phyloP scores from a whole-genome alignment of 2,888 invertebrate genomes.

The Eurois occulta region DNA sequence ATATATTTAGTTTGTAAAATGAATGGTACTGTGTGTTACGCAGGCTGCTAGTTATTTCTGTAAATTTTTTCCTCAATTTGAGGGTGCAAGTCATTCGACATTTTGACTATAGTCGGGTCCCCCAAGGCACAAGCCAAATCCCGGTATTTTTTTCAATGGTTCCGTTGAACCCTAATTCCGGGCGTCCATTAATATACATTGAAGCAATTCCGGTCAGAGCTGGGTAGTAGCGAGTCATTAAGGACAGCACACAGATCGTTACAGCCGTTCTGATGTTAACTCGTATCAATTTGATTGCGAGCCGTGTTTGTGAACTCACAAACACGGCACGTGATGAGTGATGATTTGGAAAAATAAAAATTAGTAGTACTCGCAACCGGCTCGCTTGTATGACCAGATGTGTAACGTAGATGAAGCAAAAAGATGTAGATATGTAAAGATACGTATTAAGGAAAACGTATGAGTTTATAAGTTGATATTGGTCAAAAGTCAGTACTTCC shows the following conservation, averaged over 20 bases:
- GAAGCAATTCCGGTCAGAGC: conserved; percentile 37
- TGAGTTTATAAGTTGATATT: neutral
- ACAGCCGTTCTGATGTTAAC: conserved; percentile 29
- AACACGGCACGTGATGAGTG: too few relatives aligned
- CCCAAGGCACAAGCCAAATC: neutral
- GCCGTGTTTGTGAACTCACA: conserved; percentile 25
- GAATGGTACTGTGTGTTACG: neutral
- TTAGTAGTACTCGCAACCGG: neutral
- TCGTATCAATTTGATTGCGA: conserved; percentile 36
- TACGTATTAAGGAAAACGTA: neutral
- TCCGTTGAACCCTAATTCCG: conserved; percentile 29
- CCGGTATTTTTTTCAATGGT: neutral
- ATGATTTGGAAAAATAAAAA: neutral
- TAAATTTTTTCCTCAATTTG: neutral
- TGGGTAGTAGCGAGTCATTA: conserved; percentile 55
- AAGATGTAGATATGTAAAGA: neutral
- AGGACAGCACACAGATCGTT: conserved; percentile 41
- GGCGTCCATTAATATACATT: conserved; percentile 56
- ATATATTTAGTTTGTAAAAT: neutral
- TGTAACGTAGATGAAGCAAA: neutral
- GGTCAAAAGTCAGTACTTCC: neutral
- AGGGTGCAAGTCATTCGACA: neutral
- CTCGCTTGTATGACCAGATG: neutral
- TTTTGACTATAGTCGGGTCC: neutral
- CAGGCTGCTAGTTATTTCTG: neutral